Percentiles rank a stretch among this genome's conserved stretches.
phyloP scores from a whole-genome alignment of 23 tunicate genomes.

The Ascidia mentula region DNA sequence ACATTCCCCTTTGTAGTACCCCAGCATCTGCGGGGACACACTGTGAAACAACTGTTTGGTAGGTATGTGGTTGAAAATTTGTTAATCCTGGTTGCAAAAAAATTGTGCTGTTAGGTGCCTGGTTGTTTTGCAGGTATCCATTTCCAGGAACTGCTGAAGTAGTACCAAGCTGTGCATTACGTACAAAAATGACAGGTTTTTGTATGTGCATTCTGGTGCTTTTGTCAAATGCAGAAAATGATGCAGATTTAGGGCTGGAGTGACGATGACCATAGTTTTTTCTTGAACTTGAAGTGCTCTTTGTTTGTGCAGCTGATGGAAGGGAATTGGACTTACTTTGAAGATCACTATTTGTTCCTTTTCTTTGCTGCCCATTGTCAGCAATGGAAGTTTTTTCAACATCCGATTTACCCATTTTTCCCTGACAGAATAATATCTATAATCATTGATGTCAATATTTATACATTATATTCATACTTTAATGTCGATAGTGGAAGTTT shows the following conservation, averaged over 20 bases:
- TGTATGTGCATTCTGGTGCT: background rate
- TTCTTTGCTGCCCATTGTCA: no score
- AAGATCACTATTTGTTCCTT: background rate
- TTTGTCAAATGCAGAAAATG: slow-evolving; percentile 20
- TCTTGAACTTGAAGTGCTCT: background rate
- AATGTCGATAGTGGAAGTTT: no score
- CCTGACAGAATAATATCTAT: no score
- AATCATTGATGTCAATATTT: no score
- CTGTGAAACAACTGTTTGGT: background rate
- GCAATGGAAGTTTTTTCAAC: no score
- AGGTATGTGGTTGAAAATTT: background rate
- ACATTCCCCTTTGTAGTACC: background rate
- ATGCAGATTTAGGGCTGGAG: slow-evolving; percentile 19
- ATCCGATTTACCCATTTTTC: no score
- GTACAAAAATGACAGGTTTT: slow-evolving; percentile 13
- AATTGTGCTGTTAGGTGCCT: background rate
- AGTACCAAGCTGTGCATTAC: background rate
- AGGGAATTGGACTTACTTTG: background rate
- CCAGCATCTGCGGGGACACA: background rate
- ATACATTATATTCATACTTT: no score
- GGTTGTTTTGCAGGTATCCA: background rate
- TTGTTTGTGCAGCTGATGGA: background rate
- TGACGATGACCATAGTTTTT: background rate
- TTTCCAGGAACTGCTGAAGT: background rate
- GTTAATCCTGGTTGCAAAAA: slow-evolving; percentile 1